Evolutionary conservation across 2,888 invertebrate species (phyloP).

Genomic region (Sclerodermus sp.): DNA sequence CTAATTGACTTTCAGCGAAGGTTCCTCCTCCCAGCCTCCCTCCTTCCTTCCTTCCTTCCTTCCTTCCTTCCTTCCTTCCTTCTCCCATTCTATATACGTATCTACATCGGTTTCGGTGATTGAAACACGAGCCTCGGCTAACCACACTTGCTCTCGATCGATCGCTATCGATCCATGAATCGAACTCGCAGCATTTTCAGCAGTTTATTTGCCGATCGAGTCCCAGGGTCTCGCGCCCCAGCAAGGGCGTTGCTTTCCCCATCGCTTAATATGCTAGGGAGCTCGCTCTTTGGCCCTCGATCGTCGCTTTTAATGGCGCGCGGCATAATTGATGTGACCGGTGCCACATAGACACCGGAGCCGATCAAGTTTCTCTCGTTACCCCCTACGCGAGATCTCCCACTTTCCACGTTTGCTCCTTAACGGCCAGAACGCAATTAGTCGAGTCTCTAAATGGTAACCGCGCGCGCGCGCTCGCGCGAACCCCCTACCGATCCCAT

Average conservation of each 20-base stretch:
- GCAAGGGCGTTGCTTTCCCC: too few relatives aligned
- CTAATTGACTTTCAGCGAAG: too few relatives aligned
- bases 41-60: too few relatives aligned
- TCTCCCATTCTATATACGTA: conserved; percentile 12
- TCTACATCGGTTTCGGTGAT: conserved; percentile 28
- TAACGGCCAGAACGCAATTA: conserved; percentile 28
- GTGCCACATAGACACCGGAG: conserved; percentile 8
- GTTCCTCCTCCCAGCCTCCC: too few relatives aligned
- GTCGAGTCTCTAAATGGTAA: conserved; percentile 13
- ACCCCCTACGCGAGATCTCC: conserved; percentile 21
- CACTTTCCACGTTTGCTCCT: conserved; percentile 24
- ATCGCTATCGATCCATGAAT: conserved; percentile 11
- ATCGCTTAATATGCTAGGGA: too few relatives aligned
- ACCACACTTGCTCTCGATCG: conserved; percentile 43
- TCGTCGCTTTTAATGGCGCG: too few relatives aligned
- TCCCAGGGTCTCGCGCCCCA: too few relatives aligned
- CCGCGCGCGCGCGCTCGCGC: neutral
- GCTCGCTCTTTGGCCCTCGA: too few relatives aligned
- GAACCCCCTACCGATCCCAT: neutral
- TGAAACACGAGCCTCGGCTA: conserved; percentile 28
- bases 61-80: neutral
- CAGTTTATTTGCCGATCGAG: too few relatives aligned
- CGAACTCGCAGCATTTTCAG: too few relatives aligned
- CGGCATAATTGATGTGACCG: too few relatives aligned
- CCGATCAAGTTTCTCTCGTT: conserved; percentile 23